Evolutionary conservation across 2,888 invertebrate genomes (phyloP).

Genomic region (Ditylenchus weischeri): DNA sequence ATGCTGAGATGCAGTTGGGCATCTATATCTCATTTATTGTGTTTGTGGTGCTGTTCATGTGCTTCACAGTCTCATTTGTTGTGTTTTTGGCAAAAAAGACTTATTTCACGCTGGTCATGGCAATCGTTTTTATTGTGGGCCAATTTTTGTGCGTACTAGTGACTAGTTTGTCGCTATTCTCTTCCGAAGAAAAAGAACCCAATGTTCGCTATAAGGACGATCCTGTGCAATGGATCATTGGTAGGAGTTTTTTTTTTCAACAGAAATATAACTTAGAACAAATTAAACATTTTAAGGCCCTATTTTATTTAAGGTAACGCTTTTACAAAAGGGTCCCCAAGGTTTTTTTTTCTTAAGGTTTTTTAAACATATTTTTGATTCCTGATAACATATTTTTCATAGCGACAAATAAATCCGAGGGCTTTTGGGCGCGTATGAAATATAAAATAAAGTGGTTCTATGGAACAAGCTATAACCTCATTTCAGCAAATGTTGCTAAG

Average conservation of each 20-base stretch:
- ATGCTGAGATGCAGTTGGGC: constrained; percentile 4
- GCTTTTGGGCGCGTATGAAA: no score
- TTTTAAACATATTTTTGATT: no score
- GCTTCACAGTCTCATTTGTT: constrained; percentile 19
- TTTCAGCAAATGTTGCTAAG: no score
- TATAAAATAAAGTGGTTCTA: no score
- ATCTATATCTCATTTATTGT: constrained; percentile 10
- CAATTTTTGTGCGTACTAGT: constrained; percentile 29
- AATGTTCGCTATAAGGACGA: constrained; percentile 17
- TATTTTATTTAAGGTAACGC: no score
- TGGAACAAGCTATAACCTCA: no score
- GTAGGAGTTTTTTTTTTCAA: constrained; percentile 7
- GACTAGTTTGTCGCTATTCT: constrained; percentile 4
- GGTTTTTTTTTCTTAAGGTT: no score
- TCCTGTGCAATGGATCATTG: constrained; percentile 23
- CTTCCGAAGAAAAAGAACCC: constrained; percentile 4
- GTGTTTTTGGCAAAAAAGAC: constrained; percentile 18
- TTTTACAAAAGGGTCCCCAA: no score
- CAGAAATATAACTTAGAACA: not conserved
- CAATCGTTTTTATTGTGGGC: constrained; percentile 23
- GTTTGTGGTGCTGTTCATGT: constrained; percentile 22
- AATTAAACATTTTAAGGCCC: no score
- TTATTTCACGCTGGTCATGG: constrained; percentile 16
- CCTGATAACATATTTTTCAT: no score
- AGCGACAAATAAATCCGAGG: no score